Conservation (phyloP, 37 sponge, comb jelly and placozoan species). For the Halichondria panicea region DNA sequence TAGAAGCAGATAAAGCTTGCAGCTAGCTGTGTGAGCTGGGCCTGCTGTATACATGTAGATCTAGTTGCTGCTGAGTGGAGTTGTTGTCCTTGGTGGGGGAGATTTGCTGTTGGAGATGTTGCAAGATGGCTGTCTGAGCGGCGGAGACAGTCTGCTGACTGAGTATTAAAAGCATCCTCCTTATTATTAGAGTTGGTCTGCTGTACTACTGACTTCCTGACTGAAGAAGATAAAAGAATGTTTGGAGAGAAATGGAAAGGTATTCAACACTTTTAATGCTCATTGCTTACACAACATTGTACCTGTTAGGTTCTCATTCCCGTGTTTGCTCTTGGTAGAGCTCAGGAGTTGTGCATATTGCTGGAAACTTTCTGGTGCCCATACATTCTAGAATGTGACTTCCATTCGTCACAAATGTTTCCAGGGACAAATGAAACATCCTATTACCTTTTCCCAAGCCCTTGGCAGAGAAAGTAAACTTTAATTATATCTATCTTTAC, state of each 20-base stretch:
- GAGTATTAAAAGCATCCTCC: conserved; percentile 51
- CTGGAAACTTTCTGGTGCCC: conserved; percentile 92
- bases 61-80: conserved; percentile 18
- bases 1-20: conserved; percentile 58
- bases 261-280: not conserved
- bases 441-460: conserved; percentile 91
- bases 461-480: conserved; percentile 87
- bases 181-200: conserved; percentile 15
- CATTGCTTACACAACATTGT: not conserved
- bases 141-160: conserved; percentile 43
- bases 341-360: conserved; percentile 97
- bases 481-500: not conserved
- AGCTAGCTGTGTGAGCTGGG: conserved; percentile 65
- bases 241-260: conserved; percentile 95
- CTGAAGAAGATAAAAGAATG: conserved; percentile 91
- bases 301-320: conserved; percentile 84
- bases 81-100: not conserved
- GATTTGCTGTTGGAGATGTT: conserved; percentile 51
- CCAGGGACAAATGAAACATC: conserved; percentile 87
- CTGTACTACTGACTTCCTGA: too few relatives aligned
- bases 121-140: conserved; percentile 43
- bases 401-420: not conserved
- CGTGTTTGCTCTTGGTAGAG: conserved; percentile 97
- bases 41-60: too few relatives aligned
- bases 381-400: not conserved